These are phyloP conservation scores for Pachydiplax longipennis DNA, from an alignment of 2,888 invertebrate genomes.

Conservation along the genomic window DNA sequence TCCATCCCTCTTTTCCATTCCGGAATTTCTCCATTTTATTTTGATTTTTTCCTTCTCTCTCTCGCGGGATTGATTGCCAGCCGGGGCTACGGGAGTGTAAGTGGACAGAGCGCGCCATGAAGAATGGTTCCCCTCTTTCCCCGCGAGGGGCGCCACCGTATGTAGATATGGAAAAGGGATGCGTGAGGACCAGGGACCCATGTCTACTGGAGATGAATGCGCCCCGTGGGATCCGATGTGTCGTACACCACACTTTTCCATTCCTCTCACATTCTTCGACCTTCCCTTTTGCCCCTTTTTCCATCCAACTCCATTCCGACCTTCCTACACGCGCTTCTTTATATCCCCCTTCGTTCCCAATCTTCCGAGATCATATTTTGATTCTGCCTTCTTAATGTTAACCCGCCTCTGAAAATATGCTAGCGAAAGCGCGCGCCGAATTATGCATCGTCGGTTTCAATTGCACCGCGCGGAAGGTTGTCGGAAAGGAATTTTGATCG, in stretches of 20 bases:
- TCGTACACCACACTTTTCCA: background rate
- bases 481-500: no score
- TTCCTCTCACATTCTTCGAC: background rate
- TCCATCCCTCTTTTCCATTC: background rate
- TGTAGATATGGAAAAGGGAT: background rate
- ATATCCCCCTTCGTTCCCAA: background rate
- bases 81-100: background rate
- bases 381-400: no score
- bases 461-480: no score
- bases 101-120: background rate
- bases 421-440: no score
- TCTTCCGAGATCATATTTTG: background rate
- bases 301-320: background rate
- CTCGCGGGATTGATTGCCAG: constrained; percentile 3
- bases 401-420: no score
- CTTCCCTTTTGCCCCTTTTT: background rate
- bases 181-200: background rate
- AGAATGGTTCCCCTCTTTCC: background rate
- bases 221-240: constrained; percentile 18
- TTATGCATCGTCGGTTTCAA: no score
- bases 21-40: background rate
- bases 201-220: constrained; percentile 2
- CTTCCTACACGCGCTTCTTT: background rate
- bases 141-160: background rate
- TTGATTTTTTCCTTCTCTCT: background rate